Evolutionary conservation across 2,888 invertebrate genomes (phyloP).

Genomic region (Rhingia campestris): DNA sequence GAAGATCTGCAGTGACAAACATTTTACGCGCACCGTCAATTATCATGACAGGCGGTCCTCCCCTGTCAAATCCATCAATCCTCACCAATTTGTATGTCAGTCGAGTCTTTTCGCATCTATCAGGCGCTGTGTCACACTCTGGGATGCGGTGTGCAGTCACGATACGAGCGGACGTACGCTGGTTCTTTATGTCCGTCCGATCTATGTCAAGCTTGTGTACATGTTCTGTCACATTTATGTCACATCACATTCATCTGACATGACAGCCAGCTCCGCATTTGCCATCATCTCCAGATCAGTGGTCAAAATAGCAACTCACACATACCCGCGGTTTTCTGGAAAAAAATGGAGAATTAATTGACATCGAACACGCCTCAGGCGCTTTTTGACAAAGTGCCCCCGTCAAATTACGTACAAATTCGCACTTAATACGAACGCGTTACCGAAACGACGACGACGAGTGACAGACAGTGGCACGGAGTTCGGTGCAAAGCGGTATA

Average conservation of each 20-base stretch:
- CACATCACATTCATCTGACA: conserved; percentile 62
- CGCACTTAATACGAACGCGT: conserved; percentile 66
- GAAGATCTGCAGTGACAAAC: conserved; percentile 46
- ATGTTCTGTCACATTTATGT: conserved; percentile 70
- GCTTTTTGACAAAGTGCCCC: conserved; percentile 66
- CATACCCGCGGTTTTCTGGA: conserved; percentile 1
- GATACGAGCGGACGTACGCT: conserved; percentile 27
- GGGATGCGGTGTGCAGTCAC: conserved; percentile 31
- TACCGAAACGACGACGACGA: conserved; percentile 29
- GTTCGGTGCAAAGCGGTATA: conserved; percentile 35
- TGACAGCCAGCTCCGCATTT: conserved; percentile 43
- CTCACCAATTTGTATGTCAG: conserved; percentile 66
- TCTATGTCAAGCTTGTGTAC: conserved; percentile 63
- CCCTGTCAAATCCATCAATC: conserved; percentile 71
- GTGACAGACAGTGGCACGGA: conserved; percentile 58
- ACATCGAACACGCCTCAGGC: conserved; percentile 68
- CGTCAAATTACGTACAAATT: conserved; percentile 71
- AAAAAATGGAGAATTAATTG: conserved; percentile 63
- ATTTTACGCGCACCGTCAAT: conserved; percentile 51
- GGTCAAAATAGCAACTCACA: conserved; percentile 15
- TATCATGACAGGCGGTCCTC: conserved; percentile 66
- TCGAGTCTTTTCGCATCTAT: conserved; percentile 39
- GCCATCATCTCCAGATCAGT: conserved; percentile 56
- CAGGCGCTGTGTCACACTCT: conserved; percentile 7
- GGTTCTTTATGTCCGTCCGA: conserved; percentile 63